A percentile compares a stretch with the other conserved stretches of the same genome.
Evolutionary conservation across 2,113 vertebrate species (phyloP).

Genomic region (Empidonax alnorum): DNA sequence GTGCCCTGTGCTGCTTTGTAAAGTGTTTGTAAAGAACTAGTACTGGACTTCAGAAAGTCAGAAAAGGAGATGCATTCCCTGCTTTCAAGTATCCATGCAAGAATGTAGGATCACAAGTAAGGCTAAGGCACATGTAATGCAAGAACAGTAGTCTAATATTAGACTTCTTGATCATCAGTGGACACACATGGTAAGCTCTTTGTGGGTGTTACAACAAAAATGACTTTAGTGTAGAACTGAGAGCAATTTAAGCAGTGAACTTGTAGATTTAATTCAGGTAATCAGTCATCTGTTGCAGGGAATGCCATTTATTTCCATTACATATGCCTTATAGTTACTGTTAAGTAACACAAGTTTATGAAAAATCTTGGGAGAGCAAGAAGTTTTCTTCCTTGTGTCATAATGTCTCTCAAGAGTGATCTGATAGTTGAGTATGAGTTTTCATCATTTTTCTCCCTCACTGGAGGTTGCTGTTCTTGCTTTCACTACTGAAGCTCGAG

Average conservation of each 20-base stretch:
- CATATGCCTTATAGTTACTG: not conserved
- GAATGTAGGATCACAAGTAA: not conserved
- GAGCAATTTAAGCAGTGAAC: not conserved
- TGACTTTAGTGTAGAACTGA: not conserved
- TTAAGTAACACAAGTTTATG: not conserved
- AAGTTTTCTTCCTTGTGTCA: not conserved
- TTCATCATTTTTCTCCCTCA: not conserved
- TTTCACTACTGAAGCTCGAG: not conserved
- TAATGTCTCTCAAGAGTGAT: not conserved
- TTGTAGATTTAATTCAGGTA: not conserved
- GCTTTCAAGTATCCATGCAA: not conserved
- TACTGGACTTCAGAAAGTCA: not conserved
- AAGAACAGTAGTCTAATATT: not conserved
- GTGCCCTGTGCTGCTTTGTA: not conserved
- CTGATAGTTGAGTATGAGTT: not conserved
- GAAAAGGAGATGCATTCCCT: not conserved
- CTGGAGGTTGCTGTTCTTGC: not conserved
- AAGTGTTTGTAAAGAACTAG: not conserved
- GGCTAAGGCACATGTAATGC: not conserved
- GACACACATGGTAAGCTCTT: not conserved
- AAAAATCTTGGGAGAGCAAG: not conserved
- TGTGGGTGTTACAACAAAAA: not conserved
- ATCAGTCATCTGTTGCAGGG: not conserved
- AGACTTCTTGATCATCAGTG: not conserved
- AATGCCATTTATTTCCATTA: not conserved